Conservation (phyloP, 2,888 invertebrate species). For the Agonopterix alstromeriana region DNA sequence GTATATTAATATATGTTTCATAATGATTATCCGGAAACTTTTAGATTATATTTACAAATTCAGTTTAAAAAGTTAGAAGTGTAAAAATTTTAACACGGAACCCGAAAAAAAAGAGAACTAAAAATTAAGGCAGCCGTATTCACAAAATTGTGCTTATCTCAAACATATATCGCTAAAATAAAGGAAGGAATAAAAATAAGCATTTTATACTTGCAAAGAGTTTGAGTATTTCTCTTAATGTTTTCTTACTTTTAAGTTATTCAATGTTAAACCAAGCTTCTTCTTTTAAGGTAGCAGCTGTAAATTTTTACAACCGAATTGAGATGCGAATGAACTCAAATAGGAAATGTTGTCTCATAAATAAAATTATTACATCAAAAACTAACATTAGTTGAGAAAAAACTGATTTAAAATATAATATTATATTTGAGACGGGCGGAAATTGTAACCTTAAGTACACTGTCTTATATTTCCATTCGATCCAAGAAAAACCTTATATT, state of each 20-base stretch:
- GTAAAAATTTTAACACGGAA: not conserved
- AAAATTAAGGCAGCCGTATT: conserved; percentile 32
- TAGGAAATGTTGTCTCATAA: too few species aligned
- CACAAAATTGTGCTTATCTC: conserved; percentile 44
- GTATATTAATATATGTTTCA: too few species aligned
- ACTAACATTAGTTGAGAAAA: too few species aligned
- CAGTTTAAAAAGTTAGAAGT: too few species aligned
- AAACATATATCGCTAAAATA: conserved; percentile 30
- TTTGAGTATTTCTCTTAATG: conserved; percentile 6
- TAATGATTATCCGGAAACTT: too few species aligned
- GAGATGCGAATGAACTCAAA: not conserved
- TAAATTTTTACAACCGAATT: not conserved
- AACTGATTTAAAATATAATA: too few species aligned
- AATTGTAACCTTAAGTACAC: too few species aligned
- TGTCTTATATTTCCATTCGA: not conserved
- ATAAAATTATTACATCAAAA: too few species aligned
- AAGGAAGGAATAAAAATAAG: conserved; percentile 33
- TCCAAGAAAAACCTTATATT: not conserved
- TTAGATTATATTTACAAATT: too few species aligned
- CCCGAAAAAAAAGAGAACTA: conserved; percentile 16
- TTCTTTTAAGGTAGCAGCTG: too few species aligned
- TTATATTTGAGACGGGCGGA: too few species aligned
- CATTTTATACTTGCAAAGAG: conserved; percentile 29
- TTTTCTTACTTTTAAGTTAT: conserved; percentile 5
- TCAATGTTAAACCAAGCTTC: not conserved